These are phyloP conservation scores for Anthoptus insignis DNA, from an alignment of 2,888 invertebrate genomes.

Conservation along the genomic window DNA sequence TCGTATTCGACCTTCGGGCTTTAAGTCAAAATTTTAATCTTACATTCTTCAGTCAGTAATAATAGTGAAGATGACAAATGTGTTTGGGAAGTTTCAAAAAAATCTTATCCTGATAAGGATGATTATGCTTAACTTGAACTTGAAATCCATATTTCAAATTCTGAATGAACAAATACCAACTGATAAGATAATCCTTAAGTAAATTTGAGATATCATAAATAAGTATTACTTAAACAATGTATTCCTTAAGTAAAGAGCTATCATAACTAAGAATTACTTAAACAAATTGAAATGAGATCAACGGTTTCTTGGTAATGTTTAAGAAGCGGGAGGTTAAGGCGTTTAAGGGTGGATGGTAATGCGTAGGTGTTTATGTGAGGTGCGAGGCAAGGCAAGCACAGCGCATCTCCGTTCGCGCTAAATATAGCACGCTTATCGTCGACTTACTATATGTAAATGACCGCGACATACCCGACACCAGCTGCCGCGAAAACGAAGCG, in stretches of 20 bases:
- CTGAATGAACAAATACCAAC: not conserved
- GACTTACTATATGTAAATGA: conserved; percentile 85
- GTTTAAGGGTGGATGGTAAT: conserved; percentile 47
- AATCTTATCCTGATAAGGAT: too few species aligned
- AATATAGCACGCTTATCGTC: conserved; percentile 84
- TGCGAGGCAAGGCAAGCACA: conserved; percentile 58
- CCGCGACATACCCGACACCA: conserved; percentile 80
- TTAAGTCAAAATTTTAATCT: conserved; percentile 1
- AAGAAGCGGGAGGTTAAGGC: not conserved
- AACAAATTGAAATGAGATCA: not conserved
- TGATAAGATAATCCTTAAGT: conserved; percentile 2
- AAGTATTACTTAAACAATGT: too few species aligned
- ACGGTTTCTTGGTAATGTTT: not conserved
- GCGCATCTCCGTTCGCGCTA: conserved; percentile 75
- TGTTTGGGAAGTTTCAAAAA: too few species aligned
- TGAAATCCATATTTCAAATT: not conserved
- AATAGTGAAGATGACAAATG: not conserved
- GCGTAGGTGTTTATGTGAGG: conserved; percentile 66
- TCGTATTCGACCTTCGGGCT: conserved; percentile 19
- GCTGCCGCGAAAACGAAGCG: conserved; percentile 79
- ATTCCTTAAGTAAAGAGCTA: too few species aligned
- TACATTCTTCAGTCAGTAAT: not conserved
- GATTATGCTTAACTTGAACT: not conserved
- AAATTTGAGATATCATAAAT: conserved; percentile 2
- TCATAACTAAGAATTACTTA: too few species aligned